Evolutionary conservation across 2,888 invertebrate species (phyloP).

Genomic region (Crepidodera aurea): DNA sequence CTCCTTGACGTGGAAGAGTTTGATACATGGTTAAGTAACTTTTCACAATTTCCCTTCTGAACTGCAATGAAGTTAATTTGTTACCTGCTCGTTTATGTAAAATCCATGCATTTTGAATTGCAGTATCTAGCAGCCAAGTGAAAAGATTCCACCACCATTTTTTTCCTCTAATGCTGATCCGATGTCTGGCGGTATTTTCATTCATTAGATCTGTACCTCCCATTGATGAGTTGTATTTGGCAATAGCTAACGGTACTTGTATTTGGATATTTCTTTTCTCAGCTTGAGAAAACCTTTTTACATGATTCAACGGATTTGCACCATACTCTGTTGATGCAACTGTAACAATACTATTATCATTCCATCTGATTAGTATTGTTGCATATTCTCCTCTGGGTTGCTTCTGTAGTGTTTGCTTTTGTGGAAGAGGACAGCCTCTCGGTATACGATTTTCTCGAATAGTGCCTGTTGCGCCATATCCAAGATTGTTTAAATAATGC

Average conservation of each 20-base stretch:
- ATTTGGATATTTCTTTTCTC: slow-evolving; percentile 40
- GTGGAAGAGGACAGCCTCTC: background rate
- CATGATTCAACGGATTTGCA: background rate
- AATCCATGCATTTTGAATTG: slow-evolving; percentile 15
- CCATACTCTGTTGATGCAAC: background rate
- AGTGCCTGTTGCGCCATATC: background rate
- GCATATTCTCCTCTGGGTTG: too few relatives aligned
- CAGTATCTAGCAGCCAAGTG: slow-evolving; percentile 21
- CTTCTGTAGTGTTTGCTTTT: too few relatives aligned
- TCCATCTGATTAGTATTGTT: too few relatives aligned
- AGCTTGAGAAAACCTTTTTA: slow-evolving; percentile 35
- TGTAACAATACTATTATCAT: background rate
- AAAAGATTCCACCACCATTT: slow-evolving; percentile 31
- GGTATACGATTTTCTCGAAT: background rate
- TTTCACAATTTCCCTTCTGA: background rate
- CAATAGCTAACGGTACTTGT: slow-evolving; percentile 36
- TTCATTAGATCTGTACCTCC: slow-evolving; percentile 39
- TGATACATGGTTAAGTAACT: slow-evolving; percentile 13
- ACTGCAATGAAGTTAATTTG: background rate
- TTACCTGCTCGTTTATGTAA: background rate
- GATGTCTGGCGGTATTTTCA: slow-evolving; percentile 18
- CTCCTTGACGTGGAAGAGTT: slow-evolving; percentile 8
- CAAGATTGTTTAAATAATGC: background rate
- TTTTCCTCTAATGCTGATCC: slow-evolving; percentile 11
- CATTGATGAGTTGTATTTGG: slow-evolving; percentile 44